Conservation (phyloP, 2,888 invertebrate species). For the Trachelus stipa region DNA sequence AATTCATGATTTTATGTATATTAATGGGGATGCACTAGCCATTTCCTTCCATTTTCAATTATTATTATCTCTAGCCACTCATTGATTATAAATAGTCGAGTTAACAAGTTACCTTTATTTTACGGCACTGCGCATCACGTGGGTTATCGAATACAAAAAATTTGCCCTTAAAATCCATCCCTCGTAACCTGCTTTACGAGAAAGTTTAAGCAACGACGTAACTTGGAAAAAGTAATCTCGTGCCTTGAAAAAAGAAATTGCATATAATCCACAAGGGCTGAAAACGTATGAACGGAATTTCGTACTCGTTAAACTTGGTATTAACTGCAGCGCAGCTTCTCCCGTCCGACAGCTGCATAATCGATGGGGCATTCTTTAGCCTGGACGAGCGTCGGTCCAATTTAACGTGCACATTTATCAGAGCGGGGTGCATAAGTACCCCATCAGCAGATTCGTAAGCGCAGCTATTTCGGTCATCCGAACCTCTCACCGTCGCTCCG, state of each 20-base stretch:
- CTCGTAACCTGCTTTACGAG: too few species aligned
- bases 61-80: background rate
- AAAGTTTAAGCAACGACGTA: too few species aligned
- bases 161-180: too few species aligned
- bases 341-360: conserved; percentile 35
- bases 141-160: too few species aligned
- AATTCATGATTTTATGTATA: background rate
- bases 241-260: conserved; percentile 23
- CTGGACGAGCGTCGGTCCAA: conserved; percentile 20
- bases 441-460: conserved; percentile 1
- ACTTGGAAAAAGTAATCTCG: too few species aligned
- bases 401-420: conserved; percentile 29
- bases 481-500: background rate
- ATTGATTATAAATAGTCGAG: background rate
- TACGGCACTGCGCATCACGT: too few species aligned
- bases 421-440: conserved; percentile 1
- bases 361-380: conserved; percentile 45
- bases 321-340: conserved; percentile 31
- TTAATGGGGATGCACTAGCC: background rate
- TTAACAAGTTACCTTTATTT: too few species aligned
- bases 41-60: background rate
- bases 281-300: conserved; percentile 38
- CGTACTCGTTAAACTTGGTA: conserved; percentile 42
- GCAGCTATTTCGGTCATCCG: background rate
- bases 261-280: conserved; percentile 36